Evolutionary conservation across 2,113 vertebrate species (phyloP), one percentile per base, ranked within the genome.

Genomic region (Dicerorhinus sumatrensis): DNA sequence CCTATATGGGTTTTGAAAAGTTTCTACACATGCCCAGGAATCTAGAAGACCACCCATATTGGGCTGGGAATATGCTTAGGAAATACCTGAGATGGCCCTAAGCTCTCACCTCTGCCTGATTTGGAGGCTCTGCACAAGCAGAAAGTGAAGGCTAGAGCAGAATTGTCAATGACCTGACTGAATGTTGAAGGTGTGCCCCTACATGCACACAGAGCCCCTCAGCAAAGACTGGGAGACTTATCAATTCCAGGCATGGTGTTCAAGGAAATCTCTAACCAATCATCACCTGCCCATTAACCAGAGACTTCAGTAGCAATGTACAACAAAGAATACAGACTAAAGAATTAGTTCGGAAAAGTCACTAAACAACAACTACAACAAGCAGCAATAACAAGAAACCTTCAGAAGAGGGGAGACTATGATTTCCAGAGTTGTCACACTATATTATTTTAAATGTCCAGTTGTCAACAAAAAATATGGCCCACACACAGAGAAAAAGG

Each of bases 181-280:
- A 17, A 29, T 2, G 27, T 2, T 11, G 29, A 42, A 17, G 27
- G 33, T 31, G 5, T n/a, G 27, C 0, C 29, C 51, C 10, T 20
- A 51, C 2, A 5, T 0, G 10, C 56, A 80, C 72, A 73, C 51
- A 80, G 39, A 42, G 60, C 58, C 25, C 42, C 54, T 54, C 14
- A 4, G 60, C 62, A 62, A 69, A 69, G 27, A 60, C 81, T 8
- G 21, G 8, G 51, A 72, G 72, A 42, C 36, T 29, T 5, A 7
- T 13, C 21, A 6, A 1, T n/a, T 46, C 36, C 60, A 5, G 16
- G 5, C 1, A 18, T 2, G 3, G 72, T 11, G 4, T 39, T n/a
- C 56, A 85, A 63, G 31, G 60, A 58, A 39, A 48, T 39, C 86
- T 77, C 54, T 42, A 56, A 23, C 16, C 75, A 62, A 1, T 20